A percentile compares a stretch with the other conserved stretches of the same genome.
phyloP scores from a whole-genome alignment of 2,113 vertebrate genomes.

The Fulica atra region DNA sequence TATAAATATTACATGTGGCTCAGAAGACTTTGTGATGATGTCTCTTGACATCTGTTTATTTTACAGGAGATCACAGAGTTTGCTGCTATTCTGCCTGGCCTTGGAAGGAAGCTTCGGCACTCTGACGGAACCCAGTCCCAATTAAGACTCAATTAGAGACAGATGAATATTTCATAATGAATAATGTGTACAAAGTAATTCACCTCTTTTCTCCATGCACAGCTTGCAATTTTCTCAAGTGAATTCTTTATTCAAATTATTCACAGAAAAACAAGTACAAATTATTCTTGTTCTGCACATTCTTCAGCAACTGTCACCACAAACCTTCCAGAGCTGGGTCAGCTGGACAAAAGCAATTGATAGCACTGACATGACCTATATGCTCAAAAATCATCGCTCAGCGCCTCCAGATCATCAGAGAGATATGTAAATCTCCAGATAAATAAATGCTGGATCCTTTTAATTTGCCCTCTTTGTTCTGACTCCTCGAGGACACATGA shows the following conservation, averaged over 20 bases:
- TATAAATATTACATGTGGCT: constrained; percentile 43
- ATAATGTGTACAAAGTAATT: constrained; percentile 53
- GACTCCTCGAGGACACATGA: constrained; percentile 47
- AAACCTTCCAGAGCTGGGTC: constrained; percentile 1
- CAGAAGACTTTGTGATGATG: background rate
- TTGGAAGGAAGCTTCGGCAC: constrained; percentile 13
- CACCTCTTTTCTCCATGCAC: constrained; percentile 28
- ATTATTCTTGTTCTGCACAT: background rate
- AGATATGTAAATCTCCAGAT: constrained; percentile 28
- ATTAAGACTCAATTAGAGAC: constrained; percentile 60
- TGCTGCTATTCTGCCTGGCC: background rate
- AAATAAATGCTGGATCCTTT: constrained; percentile 44
- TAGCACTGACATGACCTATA: background rate
- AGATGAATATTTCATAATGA: constrained; percentile 66
- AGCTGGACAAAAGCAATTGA: background rate
- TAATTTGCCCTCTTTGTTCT: constrained; percentile 60
- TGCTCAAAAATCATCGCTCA: background rate
- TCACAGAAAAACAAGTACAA: constrained; percentile 32
- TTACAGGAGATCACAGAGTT: constrained; percentile 43
- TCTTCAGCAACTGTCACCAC: background rate
- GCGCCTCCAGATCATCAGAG: background rate
- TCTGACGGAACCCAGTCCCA: constrained; percentile 19
- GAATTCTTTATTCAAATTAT: constrained; percentile 54
- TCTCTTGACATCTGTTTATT: constrained; percentile 38
- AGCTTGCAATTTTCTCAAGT: constrained; percentile 57